Evolutionary conservation across 2,113 vertebrate species (phyloP).

Genomic region (Sebastes fasciatus): DNA sequence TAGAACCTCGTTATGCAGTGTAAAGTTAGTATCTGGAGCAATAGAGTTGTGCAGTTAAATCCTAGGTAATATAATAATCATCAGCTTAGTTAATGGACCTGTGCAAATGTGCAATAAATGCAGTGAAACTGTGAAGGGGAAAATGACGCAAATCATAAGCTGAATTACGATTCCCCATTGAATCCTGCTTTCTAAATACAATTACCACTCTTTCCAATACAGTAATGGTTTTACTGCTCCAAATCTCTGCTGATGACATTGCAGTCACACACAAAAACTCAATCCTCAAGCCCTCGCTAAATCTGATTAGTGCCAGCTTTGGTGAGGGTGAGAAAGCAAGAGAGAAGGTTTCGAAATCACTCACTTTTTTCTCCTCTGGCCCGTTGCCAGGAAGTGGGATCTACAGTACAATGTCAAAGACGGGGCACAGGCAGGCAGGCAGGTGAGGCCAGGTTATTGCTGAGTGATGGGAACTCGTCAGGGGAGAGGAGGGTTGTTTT

Average conservation of each 20-base stretch:
- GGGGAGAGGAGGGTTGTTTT: conserved; percentile 20
- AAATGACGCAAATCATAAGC: conserved; percentile 68
- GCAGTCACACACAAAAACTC: conserved; percentile 48
- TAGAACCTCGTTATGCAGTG: conserved; percentile 61
- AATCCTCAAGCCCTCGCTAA: conserved; percentile 48
- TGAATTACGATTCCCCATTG: conserved; percentile 46
- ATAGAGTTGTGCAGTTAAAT: conserved; percentile 54
- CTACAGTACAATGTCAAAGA: conserved; percentile 49
- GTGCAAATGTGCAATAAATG: conserved; percentile 68
- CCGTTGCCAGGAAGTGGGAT: conserved; percentile 42
- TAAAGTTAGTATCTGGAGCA: conserved; percentile 63
- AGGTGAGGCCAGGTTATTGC: conserved; percentile 34
- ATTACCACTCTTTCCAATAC: conserved; percentile 62
- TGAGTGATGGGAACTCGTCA: conserved; percentile 19
- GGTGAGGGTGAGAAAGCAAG: conserved; percentile 21
- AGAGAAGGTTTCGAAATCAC: conserved; percentile 27
- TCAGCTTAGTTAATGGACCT: conserved; percentile 73
- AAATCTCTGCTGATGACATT: conserved; percentile 65
- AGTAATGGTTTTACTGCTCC: conserved; percentile 64
- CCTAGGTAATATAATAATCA: conserved; percentile 69
- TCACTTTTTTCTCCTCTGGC: conserved; percentile 44
- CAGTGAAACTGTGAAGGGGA: conserved; percentile 53
- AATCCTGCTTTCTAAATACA: conserved; percentile 64
- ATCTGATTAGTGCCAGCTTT: conserved; percentile 68
- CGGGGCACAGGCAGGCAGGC: conserved; percentile 8